phyloP scores from a whole-genome alignment of 2,888 invertebrate species.

The Tanaodytes sp. region DNA sequence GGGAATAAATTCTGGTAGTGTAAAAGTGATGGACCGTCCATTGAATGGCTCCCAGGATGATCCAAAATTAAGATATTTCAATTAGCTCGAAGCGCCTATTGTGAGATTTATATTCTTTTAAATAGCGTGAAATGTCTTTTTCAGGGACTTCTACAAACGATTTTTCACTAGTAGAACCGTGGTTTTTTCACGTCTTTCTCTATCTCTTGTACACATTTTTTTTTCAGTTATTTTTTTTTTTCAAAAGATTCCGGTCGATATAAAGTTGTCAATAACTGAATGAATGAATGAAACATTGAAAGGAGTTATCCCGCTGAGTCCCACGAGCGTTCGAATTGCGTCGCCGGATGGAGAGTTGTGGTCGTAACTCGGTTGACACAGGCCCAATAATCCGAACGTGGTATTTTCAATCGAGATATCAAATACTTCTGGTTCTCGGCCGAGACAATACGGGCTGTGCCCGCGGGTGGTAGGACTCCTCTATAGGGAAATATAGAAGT shows the following conservation, averaged over 20 bases:
- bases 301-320: constrained; percentile 47
- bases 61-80: constrained; percentile 51
- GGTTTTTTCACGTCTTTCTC: constrained; percentile 16
- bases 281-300: constrained; percentile 45
- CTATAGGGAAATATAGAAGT: constrained; percentile 47
- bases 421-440: constrained; percentile 24
- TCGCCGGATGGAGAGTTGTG: constrained; percentile 38
- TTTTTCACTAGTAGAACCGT: constrained; percentile 35
- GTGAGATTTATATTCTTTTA: constrained; percentile 49
- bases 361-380: constrained; percentile 47
- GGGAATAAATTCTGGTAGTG: constrained; percentile 41
- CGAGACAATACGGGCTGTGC: constrained; percentile 35
- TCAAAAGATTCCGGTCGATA: constrained; percentile 35
- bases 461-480: constrained; percentile 31
- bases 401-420: constrained; percentile 38
- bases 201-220: background rate
- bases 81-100: constrained; percentile 43
- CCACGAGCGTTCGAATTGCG: constrained; percentile 46
- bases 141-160: constrained; percentile 44
- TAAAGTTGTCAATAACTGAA: constrained; percentile 49
- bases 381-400: constrained; percentile 30
- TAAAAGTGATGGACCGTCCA: constrained; percentile 31
- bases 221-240: no score
- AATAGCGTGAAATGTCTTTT: constrained; percentile 46
- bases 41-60: constrained; percentile 24